Conservation (phyloP, 2,113 vertebrate genomes). For the Cavia porcellus region DNA sequence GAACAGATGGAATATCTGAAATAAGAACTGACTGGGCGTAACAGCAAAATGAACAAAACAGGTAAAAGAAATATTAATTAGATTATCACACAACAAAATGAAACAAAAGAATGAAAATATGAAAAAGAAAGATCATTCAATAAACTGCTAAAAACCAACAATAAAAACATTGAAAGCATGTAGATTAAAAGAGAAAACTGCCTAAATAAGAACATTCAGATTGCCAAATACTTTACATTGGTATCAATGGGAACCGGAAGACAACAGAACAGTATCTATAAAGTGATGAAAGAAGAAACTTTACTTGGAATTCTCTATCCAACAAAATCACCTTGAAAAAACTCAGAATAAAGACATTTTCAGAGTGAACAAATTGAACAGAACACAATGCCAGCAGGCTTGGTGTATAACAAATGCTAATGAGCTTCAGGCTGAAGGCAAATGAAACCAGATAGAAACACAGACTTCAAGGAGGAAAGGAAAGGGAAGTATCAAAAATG, state of each 20-base stretch:
- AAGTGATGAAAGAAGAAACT: constrained; percentile 24
- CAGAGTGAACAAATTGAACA: not conserved
- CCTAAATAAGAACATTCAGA: not conserved
- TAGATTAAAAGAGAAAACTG: not conserved
- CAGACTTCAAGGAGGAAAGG: not conserved
- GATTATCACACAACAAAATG: not conserved
- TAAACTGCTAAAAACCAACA: constrained; percentile 13
- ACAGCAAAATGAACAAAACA: not conserved
- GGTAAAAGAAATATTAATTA: constrained; percentile 2
- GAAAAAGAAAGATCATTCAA: not conserved
- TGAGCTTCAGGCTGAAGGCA: not conserved
- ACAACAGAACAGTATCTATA: not conserved
- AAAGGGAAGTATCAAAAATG: not conserved
- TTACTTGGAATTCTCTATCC: not conserved
- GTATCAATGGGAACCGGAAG: not conserved
- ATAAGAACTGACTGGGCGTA: constrained; percentile 41
- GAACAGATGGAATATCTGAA: constrained; percentile 16
- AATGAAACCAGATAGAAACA: constrained; percentile 3
- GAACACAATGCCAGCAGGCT: not conserved
- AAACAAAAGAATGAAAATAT: not conserved
- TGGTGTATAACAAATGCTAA: constrained; percentile 9
- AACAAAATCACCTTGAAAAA: not conserved
- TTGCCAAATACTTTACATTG: not conserved
- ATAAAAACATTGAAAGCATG: not conserved
- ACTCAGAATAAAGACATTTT: constrained; percentile 18